These are phyloP conservation scores for Ciconia stormi DNA, from an alignment of 2,113 vertebrate species.

Conservation along the genomic window DNA sequence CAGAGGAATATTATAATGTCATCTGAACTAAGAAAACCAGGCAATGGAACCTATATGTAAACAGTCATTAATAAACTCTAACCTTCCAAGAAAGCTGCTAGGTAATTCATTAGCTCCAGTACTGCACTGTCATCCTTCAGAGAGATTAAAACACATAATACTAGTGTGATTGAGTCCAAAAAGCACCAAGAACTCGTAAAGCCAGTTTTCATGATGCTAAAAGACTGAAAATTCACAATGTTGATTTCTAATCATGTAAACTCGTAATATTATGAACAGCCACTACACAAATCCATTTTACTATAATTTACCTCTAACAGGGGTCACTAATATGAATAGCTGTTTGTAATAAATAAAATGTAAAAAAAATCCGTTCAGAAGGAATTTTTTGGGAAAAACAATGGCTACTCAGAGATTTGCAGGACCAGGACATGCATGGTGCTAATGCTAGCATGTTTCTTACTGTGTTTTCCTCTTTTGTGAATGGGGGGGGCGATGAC, in stretches of 20 bases:
- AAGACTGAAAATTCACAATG: not conserved
- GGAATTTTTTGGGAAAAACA: not conserved
- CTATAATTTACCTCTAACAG: not conserved
- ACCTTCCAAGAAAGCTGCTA: conserved; percentile 38
- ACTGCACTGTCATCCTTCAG: not conserved
- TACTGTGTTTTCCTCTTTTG: not conserved
- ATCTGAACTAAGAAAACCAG: not conserved
- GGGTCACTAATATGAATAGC: not conserved
- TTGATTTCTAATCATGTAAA: not conserved
- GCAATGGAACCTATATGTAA: conserved; percentile 15
- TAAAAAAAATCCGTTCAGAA: not conserved
- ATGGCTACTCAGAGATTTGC: not conserved
- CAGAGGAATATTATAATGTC: not conserved
- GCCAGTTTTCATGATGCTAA: not conserved
- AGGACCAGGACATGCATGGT: not conserved
- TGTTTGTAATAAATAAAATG: not conserved
- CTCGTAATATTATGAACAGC: not conserved
- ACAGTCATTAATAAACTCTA: conserved; percentile 14
- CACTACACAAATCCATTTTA: not conserved
- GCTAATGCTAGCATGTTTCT: not conserved
- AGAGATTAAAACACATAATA: not conserved
- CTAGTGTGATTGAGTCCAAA: not conserved
- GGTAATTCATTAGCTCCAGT: conserved; percentile 22
- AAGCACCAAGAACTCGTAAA: conserved; percentile 3
- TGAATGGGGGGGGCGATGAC: not conserved